phyloP scores from a whole-genome alignment of 2,888 invertebrate genomes.

The Heteromyza rotundicornis region DNA sequence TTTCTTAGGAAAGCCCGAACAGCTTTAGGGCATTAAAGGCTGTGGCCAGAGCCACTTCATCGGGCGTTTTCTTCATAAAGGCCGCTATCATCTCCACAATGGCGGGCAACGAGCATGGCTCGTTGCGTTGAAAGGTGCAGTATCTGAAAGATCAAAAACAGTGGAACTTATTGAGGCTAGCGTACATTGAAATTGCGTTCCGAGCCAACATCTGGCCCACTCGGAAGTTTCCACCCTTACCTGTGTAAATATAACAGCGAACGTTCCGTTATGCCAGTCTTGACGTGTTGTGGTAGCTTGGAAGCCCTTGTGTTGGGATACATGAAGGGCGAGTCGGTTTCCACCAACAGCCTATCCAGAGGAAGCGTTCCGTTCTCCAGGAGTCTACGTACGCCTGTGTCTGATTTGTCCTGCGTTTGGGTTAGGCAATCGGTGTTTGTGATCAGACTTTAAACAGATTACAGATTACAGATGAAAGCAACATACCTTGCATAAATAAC shows the following conservation, averaged over 20 bases:
- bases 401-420: conserved; percentile 78
- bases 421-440: neutral
- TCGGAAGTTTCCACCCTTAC: conserved; percentile 39
- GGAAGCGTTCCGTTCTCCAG: conserved; percentile 82
- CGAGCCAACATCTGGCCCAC: too few relatives aligned
- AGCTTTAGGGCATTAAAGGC: conserved; percentile 91
- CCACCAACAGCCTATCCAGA: conserved; percentile 83
- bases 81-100: conserved; percentile 95
- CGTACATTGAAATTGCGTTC: neutral
- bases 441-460: neutral
- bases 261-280: conserved; percentile 86
- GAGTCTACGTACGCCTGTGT: conserved; percentile 84
- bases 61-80: conserved; percentile 83
- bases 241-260: conserved; percentile 64
- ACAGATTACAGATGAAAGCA: neutral
- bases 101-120: conserved; percentile 92
- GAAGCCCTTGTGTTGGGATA: conserved; percentile 93
- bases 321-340: conserved; percentile 96
- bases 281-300: conserved; percentile 86
- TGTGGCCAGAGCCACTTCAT: conserved; percentile 88
- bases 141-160: conserved; percentile 65
- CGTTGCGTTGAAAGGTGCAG: conserved; percentile 95
- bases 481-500: conserved; percentile 63
- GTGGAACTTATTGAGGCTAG: neutral
- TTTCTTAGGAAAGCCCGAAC: conserved; percentile 85